These are phyloP conservation scores for Aphrocallistes beatrix DNA, from an alignment of 37 sponge, comb jelly and placozoan genomes.

Conservation along the genomic window DNA sequence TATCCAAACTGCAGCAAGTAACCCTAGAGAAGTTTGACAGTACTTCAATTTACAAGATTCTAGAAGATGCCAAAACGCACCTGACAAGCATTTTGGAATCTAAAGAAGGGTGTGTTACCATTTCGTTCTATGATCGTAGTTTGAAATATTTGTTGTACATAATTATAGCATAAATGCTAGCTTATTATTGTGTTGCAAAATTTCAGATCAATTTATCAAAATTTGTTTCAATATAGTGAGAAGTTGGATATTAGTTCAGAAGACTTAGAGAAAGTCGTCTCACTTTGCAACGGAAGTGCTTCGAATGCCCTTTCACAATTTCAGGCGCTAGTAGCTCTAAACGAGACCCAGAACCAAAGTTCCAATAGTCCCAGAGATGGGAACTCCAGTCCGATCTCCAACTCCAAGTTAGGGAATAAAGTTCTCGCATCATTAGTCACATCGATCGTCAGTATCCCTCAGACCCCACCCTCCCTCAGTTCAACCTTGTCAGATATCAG, in stretches of 20 bases:
- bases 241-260: neutral
- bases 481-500: neutral
- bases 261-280: neutral
- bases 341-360: neutral
- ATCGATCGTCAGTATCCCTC: neutral
- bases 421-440: neutral
- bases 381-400: neutral
- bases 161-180: too few species aligned
- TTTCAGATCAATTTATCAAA: too few species aligned
- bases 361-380: neutral
- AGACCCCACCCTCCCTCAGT: neutral
- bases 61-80: neutral
- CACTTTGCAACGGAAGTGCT: neutral
- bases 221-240: neutral
- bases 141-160: too few species aligned
- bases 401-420: neutral
- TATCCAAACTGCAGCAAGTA: neutral
- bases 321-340: neutral
- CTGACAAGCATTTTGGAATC: neutral
- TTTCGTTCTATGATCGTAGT: too few species aligned
- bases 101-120: neutral
- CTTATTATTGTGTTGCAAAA: neutral
- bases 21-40: neutral
- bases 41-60: neutral
- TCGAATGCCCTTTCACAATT: neutral